Base-by-base conservation (phyloP, 2,797 vertebrate species). In the Sebastes taczanowskii region DNA sequence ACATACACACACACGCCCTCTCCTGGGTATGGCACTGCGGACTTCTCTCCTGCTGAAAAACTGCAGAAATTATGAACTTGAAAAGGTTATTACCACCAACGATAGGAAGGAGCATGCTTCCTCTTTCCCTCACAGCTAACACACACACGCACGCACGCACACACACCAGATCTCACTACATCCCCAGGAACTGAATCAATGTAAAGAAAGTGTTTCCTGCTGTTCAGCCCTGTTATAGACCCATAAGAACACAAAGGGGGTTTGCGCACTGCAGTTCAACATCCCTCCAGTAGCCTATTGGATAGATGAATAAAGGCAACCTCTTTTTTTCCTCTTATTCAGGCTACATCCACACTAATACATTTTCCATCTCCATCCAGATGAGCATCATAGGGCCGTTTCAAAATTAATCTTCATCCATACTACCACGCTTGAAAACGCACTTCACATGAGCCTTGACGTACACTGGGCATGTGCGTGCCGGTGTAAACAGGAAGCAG, bases 71-170 rank as follows among this genome's bases (percentile, higher is more conserved):
- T 85, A 89, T 65, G 52, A 90, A 88, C 79, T 67, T 80, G 79
- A 77, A 84, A 86, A 83, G 87, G 86, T 87, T 80, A 87, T 88
- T 81, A 83, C 59, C 76, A 27, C 60, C 80, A 84, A 87, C 85
- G 91, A 90, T 38, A 73, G 88, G 88, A 92, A 92, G 82, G 65
- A 84, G 52, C 23, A 34, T 11, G 35, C 75, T 93, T 93, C 91
- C 88, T 59, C 86, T 90, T 93, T 83, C 68, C 70, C 38, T 52
- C 32, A 52, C 20, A 71, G 34, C 38, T 0, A 32, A 77, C 38
- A 69, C 42, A 80, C 23, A 76, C 27, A 74, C 70, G 66, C 22
- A 13, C 53, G 53, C 74, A 77, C 38, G 61, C 38, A 65, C 42
- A 78, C 23, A 73, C 27, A 75, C 66, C 64, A 46, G 35, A 76